phyloP scores from a whole-genome alignment of 2,888 invertebrate genomes.

The Chrysolina oricalcia region DNA sequence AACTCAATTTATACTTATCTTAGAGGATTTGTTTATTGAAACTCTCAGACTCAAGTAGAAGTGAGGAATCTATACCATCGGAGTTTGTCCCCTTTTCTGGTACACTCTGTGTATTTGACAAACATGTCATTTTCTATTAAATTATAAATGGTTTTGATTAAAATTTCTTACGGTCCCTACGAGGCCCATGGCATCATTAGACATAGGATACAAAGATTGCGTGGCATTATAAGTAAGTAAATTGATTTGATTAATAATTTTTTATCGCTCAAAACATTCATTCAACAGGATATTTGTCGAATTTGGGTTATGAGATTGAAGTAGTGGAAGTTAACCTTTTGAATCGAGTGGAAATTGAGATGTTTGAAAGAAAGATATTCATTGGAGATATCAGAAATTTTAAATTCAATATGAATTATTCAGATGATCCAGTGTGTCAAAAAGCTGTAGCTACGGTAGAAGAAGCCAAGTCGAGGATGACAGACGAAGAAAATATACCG shows the following conservation, averaged over 20 bases:
- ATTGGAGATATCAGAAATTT: constrained; percentile 65
- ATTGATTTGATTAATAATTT: not conserved
- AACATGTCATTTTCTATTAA: not conserved
- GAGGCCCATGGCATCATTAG: constrained; percentile 64
- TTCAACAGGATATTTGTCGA: constrained; percentile 41
- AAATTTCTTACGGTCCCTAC: constrained; percentile 66
- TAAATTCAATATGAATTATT: constrained; percentile 63
- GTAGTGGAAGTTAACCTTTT: constrained; percentile 61
- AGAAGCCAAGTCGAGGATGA: constrained; percentile 61
- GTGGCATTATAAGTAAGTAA: constrained; percentile 61
- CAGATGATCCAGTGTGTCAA: constrained; percentile 63
- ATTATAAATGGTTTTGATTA: constrained; percentile 51
- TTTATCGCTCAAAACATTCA: not conserved
- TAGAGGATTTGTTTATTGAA: too few species aligned
- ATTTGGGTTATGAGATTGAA: constrained; percentile 61
- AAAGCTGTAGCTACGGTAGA: constrained; percentile 58
- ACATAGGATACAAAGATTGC: constrained; percentile 64
- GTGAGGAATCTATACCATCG: too few species aligned
- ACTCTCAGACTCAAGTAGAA: too few species aligned
- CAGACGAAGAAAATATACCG: constrained; percentile 51
- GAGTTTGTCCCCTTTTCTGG: too few species aligned
- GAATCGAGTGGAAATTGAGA: constrained; percentile 63
- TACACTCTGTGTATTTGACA: not conserved
- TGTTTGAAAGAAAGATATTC: constrained; percentile 63
- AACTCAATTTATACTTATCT: too few species aligned